Conservation (phyloP, 2,888 invertebrate genomes). For the Standfussiana lucernea region DNA sequence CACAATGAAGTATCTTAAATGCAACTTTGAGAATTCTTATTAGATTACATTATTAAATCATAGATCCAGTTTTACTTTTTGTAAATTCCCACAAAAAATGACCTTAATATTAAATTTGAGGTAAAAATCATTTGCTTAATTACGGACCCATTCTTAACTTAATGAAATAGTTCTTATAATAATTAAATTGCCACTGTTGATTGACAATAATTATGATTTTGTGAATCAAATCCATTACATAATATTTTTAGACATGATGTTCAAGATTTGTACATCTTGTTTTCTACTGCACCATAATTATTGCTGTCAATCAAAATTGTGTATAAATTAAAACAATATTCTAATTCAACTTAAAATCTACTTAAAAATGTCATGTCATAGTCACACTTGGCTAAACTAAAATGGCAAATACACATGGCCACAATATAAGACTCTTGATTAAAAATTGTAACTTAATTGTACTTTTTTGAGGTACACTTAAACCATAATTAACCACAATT, state of each 20-base stretch:
- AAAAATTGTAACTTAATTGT: slow-evolving; percentile 52
- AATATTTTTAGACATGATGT: neutral
- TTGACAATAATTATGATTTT: slow-evolving; percentile 13
- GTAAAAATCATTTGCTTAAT: slow-evolving; percentile 28
- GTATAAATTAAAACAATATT: slow-evolving; percentile 49
- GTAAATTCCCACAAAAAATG: slow-evolving; percentile 1
- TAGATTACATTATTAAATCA: neutral
- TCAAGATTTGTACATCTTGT: neutral
- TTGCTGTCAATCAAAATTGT: slow-evolving; percentile 14
- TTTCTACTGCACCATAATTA: neutral
- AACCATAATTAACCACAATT: slow-evolving; percentile 30
- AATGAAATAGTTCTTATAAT: slow-evolving; percentile 13
- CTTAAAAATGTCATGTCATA: slow-evolving; percentile 27
- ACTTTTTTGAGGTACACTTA: slow-evolving; percentile 44
- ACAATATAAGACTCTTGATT: slow-evolving; percentile 55
- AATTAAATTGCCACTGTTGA: slow-evolving; percentile 13
- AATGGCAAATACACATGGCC: slow-evolving; percentile 72
- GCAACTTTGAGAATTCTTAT: slow-evolving; percentile 29
- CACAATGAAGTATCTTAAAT: slow-evolving; percentile 7
- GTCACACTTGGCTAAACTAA: slow-evolving; percentile 55
- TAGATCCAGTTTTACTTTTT: slow-evolving; percentile 13
- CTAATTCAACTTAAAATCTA: slow-evolving; percentile 41
- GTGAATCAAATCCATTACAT: neutral
- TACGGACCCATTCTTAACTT: slow-evolving; percentile 27
- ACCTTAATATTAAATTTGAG: slow-evolving; percentile 38